Evolutionary conservation across 2,888 invertebrate genomes (phyloP), one percentile per base, ranked within the genome.

Genomic region (Lycaena phlaeas): DNA sequence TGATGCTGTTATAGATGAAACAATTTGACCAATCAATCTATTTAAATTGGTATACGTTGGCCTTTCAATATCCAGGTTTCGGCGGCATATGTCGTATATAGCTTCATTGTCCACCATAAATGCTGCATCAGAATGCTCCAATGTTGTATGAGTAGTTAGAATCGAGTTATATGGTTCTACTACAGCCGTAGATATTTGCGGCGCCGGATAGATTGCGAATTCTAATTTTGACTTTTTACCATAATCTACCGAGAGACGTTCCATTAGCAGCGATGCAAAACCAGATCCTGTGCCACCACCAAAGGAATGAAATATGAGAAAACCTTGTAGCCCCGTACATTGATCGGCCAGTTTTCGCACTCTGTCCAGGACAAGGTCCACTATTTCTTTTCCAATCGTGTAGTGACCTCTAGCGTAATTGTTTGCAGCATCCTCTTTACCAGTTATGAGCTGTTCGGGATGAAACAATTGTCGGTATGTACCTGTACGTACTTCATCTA

Each of bases 91-190:
- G 75, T 97, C 90, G 70, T 96, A 94, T 55, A 94, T 94, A 37
- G 94, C 94, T 78, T 94, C 93, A 64, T 94, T 94, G 69, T 94
- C 94, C 31, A 93, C 95, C 96, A 97, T 96, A 77, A 97, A 97
- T 25, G 96, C 96, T 64, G 96, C 96, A 75, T 96, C 96, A 0
- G 95, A 95, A 70, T 96, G 96, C 74, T 96, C 96, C 57, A 93
- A 74, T 15, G 97, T 97, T 14, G 97, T 97, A 77, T 97, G 97
- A 25, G 97, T 97, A 51, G 96, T 96, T 57, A 97, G 85, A 56
- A 97, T 96, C 0, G 96, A 96, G 81, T 97, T 97, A 88, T 97
- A 97, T 1, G 97, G 97, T 70, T 97, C 97, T 15, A 97, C 97
- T 17, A 94, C 93, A 17, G 94, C 93, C 0, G 94, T 94, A 15